Conservation (phyloP, 2,797 vertebrate genomes). For the Onychomys arenicola region DNA sequence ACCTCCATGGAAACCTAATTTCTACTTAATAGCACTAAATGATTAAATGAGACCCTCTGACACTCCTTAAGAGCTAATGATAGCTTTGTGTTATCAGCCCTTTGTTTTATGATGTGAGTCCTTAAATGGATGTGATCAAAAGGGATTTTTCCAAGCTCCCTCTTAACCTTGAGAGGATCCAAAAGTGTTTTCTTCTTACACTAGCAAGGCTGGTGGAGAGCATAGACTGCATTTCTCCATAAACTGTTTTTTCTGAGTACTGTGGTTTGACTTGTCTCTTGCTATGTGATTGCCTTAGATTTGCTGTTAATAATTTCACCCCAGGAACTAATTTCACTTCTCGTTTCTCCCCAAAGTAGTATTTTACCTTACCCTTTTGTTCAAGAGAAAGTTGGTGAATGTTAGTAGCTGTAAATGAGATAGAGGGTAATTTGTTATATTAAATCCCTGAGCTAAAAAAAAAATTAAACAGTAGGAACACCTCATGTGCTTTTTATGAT, state of each 20-base stretch:
- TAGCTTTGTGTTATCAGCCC: constrained; percentile 8
- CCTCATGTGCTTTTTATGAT: background rate
- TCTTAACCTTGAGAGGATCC: constrained; percentile 43
- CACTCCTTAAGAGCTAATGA: background rate
- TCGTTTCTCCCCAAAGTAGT: constrained; percentile 37
- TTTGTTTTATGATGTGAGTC: background rate
- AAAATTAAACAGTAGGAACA: constrained; percentile 59
- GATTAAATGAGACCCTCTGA: background rate
- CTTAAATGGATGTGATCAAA: constrained; percentile 31
- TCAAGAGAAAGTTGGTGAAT: constrained; percentile 55
- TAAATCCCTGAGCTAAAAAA: constrained; percentile 64
- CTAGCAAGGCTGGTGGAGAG: background rate
- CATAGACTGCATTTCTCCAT: constrained; percentile 63
- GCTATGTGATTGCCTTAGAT: constrained; percentile 39
- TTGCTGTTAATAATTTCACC: constrained; percentile 59
- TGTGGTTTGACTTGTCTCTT: background rate
- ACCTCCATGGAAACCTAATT: background rate
- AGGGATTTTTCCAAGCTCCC: constrained; percentile 22
- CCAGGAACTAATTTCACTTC: constrained; percentile 48
- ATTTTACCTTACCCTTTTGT: constrained; percentile 69
- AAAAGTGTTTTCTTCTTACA: constrained; percentile 37
- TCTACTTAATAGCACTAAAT: constrained; percentile 22
- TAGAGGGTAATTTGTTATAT: constrained; percentile 56
- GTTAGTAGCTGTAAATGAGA: constrained; percentile 46
- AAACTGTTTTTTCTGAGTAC: constrained; percentile 38